Conservation (phyloP, 2,888 invertebrate genomes). For the Imbricaverruca yamaguchii region DNA sequence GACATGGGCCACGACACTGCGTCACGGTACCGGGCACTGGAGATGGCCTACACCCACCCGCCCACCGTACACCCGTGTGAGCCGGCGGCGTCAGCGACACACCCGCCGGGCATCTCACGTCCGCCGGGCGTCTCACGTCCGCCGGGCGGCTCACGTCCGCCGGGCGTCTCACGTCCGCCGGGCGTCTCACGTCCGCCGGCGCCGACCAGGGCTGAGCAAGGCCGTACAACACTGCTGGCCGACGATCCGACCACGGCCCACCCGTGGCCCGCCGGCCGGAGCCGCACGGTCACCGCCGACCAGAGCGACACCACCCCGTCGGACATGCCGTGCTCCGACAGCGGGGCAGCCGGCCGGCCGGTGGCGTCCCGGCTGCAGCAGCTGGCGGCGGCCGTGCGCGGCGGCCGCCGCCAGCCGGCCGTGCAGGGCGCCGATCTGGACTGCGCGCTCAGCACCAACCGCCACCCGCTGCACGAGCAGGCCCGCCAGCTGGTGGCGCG, state of each 20-base stretch:
- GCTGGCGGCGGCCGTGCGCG: neutral
- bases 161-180: neutral
- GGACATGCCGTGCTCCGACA: neutral
- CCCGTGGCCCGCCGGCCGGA: neutral
- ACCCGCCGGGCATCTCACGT: neutral
- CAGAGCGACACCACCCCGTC: no score
- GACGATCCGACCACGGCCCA: neutral
- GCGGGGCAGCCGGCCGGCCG: neutral
- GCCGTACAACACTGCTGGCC: neutral
- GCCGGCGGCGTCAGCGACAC: neutral
- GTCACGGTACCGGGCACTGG: neutral
- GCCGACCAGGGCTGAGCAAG: no score
- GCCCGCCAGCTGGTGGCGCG: neutral
- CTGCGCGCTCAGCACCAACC: neutral
- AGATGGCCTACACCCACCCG: neutral
- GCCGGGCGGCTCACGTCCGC: no score
- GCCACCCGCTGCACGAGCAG: neutral
- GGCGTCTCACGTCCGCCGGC: no score
- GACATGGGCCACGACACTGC: no score
- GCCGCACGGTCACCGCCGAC: no score
- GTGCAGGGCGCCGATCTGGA: slow-evolving; percentile 10
- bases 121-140: no score
- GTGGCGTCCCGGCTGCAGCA: neutral
- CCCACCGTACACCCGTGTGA: neutral
- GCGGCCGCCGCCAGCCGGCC: neutral